Base-by-base conservation (phyloP, 2,888 invertebrate species). In the Euclidia mi region DNA sequence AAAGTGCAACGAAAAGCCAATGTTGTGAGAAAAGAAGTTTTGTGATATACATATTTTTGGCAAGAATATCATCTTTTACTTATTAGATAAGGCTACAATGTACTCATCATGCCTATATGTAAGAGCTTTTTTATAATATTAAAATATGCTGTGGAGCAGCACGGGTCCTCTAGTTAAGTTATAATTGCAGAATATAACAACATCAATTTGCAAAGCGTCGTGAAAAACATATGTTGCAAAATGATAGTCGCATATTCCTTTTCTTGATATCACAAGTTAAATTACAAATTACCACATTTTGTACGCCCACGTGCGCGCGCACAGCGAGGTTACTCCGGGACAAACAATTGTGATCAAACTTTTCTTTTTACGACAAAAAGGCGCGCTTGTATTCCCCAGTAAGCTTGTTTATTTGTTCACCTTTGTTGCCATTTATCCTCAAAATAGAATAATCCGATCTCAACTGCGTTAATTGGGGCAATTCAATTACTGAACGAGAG, bases 301-400 rank as follows among this genome's bases (percentile, higher is more conserved):
- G 42, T 56, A 29, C 42, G n/a, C 45, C 15, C 37, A 49, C 41
- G 31, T 11, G 40, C 20, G 25, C 25, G 31, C 38, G 18, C 11
- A 20, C 40, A 32, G 11, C 47, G 15, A 12, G 15, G 42, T 49
- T 53, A 52, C 52, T 53, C 45, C 15, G 38, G 32, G 25, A 55
- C 40, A 57, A 74, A 71, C 64, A 75, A 59, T 59, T 62, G 65
- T 62, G 51, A 71, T 65, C 41, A 53, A 70, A 70, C 48, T 65
- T 25, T 59, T 62, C 49, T 58, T 56, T 63, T 57, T 45, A 47
- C 20, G 31, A 6, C 12, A 32, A 56, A 38, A 38, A 49, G 46
- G 29, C 43, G 10, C 9, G 42, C 12, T 34, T 38, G 34, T 48
- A 18, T 20, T 38, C 15, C 41, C 37, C 4, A 43, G n/a, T 38